Evolutionary conservation across 2,113 vertebrate genomes (phyloP), one percentile per base, ranked within the genome.

Genomic region (Urocynchramus pylzowi): DNA sequence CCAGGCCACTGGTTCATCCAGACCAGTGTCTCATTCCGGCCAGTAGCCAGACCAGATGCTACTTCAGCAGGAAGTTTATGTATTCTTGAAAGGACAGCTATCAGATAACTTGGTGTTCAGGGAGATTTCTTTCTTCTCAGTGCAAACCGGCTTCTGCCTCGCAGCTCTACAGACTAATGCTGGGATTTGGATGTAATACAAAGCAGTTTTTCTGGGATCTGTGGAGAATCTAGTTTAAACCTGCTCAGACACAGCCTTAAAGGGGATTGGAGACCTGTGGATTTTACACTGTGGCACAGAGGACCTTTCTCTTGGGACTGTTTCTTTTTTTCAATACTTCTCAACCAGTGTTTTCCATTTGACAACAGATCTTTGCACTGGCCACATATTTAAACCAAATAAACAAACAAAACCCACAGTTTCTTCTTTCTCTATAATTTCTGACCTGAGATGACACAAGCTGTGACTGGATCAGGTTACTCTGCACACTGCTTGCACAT

Each of bases 351-450:
- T 90, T 95, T 96, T 97, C 92, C 89, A 77, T 95, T 76, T 85
- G 74, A 95, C 81, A 91, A 56, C 70, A 39, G 63, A 87, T 91
- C 91, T 79, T 91, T 87, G 37, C 30, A 2, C 91, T 76, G 79
- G 74, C 84, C 8, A 0, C 63, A 17, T 50, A 61, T 49, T 87
- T 69, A 89, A 95, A 93, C 92, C 83, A 84, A 96, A 61, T 82
- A 97, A 96, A 91, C 92, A 95, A 97, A 96, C 90, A 95, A 95
- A 94, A 1, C 24, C 92, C 84, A 5, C 42, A 67, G 61, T 71
- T 95, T 80, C 61, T 95, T 93, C 94, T 76, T 89, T 65, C 95
- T 77, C 89, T 95, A 1, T 96, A 96, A 96, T 97, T 97, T 95
- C 81, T 96, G 92, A 95, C 92, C 97, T 83, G 89, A 93, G 78